Evolutionary conservation across 2,113 vertebrate species (phyloP).

Genomic region (Petrocephalus microphthalmus): DNA sequence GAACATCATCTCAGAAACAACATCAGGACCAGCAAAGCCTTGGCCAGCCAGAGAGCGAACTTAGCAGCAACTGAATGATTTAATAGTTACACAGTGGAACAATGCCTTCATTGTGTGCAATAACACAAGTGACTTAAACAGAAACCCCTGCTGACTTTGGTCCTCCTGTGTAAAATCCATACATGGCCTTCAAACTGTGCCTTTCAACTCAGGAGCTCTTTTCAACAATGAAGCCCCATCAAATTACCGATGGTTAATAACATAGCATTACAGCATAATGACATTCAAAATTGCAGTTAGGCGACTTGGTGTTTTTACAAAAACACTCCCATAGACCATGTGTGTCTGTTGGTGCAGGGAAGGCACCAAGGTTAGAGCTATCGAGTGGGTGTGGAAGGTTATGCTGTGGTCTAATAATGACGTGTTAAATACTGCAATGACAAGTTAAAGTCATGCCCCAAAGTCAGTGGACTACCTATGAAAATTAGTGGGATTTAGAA

Average conservation of each 20-base stretch:
- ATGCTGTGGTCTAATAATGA: background rate
- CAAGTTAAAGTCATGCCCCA: background rate
- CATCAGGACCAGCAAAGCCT: background rate
- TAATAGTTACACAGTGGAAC: background rate
- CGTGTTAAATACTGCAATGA: background rate
- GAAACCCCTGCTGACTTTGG: background rate
- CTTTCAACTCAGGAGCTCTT: background rate
- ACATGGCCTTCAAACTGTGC: background rate
- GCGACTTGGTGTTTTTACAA: background rate
- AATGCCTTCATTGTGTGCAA: background rate
- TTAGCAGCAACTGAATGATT: conserved; percentile 2
- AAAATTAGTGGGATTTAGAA: background rate
- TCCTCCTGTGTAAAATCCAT: background rate
- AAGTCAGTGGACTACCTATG: background rate
- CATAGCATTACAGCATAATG: background rate
- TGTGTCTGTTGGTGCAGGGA: background rate
- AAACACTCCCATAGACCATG: background rate
- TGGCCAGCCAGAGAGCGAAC: background rate
- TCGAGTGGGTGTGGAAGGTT: background rate
- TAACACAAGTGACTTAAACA: background rate
- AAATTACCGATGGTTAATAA: background rate
- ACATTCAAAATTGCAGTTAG: background rate
- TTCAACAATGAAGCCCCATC: background rate
- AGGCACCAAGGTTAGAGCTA: background rate
- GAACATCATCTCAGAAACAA: background rate